Evolutionary conservation across 2,888 invertebrate genomes (phyloP), one percentile per base, ranked within the genome.

Genomic region (Eledone cirrhosa): DNA sequence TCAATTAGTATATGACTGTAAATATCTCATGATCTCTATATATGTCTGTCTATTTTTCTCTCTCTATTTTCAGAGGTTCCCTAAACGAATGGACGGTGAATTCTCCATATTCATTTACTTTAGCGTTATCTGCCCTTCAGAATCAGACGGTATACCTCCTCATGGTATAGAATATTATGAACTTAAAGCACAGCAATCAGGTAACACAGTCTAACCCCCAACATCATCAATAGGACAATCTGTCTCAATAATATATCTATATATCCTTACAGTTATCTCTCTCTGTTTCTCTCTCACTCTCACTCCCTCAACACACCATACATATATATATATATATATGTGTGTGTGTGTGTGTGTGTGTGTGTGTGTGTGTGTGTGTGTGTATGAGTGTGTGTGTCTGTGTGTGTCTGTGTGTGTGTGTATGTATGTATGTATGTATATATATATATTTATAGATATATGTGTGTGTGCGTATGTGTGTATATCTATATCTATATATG

Each of bases 151-250:
- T 1, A 86, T 85, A 78, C 87, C 88, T 13, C 85, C 84, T 0
- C 85, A 84, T 16, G 87, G 88, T 8, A 87, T 88, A 33, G 86
- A 87, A 77, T 88, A 88, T 78, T 87, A 87, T 74, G 87, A 87
- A 78, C 80, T 88, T 41, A 79, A 84, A 16, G 84, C 88, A 85
- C 82, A 79, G 77, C 83, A 84, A 75, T 83, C 82, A 81, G 85
- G 88, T 88, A 81, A 80, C 19, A 8, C 1, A 16, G 2, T 69
- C 24, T 48, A 5, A 3, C 5, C 41, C 11, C 41, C 8, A 2
- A 41, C 5, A 41, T 41, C 5, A 41, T 41, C 41, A 41, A n/a
- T 2, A 41, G 8, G 41, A 41, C 41, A 41, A 41, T 11, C 41
- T 41, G 41, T 41, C 11, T n/a, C n/a, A n/a, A n/a, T n/a, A n/a